Percentiles rank a stretch among this genome's conserved stretches.
These are phyloP conservation scores for Polypedilum vanderplanki DNA, from an alignment of 1,140 invertebrate genomes.

Conservation along the genomic window DNA sequence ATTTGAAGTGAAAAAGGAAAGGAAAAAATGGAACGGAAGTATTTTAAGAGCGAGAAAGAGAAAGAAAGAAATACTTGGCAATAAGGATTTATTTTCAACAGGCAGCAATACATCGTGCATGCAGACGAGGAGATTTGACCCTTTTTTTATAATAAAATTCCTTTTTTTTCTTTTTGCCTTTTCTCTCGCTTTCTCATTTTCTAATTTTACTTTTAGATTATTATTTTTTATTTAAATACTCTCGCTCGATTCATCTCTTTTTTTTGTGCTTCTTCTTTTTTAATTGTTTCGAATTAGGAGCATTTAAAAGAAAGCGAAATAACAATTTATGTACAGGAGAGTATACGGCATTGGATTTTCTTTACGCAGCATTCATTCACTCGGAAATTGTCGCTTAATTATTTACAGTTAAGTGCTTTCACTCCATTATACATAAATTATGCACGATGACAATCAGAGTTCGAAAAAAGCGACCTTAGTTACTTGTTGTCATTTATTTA, in stretches of 20 bases:
- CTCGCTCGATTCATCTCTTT: background rate
- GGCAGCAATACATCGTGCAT: background rate
- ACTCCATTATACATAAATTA: conserved; percentile 7
- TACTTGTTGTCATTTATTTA: background rate
- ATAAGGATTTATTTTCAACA: conserved; percentile 19
- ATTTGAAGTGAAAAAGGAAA: background rate
- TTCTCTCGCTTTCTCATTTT: background rate
- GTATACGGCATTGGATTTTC: background rate
- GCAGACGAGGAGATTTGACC: background rate
- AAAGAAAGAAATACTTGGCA: background rate
- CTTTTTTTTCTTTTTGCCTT: background rate
- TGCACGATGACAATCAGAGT: conserved; percentile 16
- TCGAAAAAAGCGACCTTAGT: background rate
- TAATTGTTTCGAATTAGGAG: conserved; percentile 21
- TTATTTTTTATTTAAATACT: conserved; percentile 21
- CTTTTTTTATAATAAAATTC: conserved; percentile 21
- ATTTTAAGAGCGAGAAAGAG: background rate
- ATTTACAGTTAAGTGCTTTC: conserved; percentile 21
- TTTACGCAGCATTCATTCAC: too few relatives aligned
- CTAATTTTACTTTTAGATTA: conserved; percentile 10
- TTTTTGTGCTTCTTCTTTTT: background rate
- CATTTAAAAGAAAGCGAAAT: background rate
- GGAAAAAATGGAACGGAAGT: background rate
- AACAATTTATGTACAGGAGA: background rate
- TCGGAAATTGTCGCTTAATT: conserved; percentile 16